Base-by-base conservation (phyloP, 1,140 invertebrate species). In the Cydia strobilella region DNA sequence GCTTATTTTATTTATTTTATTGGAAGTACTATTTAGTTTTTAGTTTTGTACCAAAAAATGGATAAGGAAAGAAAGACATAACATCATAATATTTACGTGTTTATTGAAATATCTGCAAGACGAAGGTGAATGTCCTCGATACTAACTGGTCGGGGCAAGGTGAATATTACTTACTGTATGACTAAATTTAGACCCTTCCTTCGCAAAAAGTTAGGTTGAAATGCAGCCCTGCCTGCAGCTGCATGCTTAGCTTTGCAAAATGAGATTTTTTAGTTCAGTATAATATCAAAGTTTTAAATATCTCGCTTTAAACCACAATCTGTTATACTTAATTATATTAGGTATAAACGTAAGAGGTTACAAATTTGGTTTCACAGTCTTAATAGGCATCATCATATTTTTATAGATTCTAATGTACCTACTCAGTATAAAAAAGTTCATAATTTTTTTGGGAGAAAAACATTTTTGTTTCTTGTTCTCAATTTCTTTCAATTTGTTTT, bases 181-280 rank as follows among this genome's bases (percentile, higher is more conserved):
- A 59, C 54, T 59, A 59, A 59, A 23, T 59, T 59, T 59, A 59
- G 54, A 59, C 20, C 9, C 3, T 59, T 59, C 54, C 54, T 59
- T 59, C 18, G 54, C 54, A 59, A 59, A 59, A 59, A 59, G 18
- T 18, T 54, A 54, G 51, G 51, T 59, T 59, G 54, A 59, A 59
- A 59, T n/a, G 7, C 20, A 23, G 54, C 20, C 20, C 54, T 59
- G 54, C 54, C 20, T 20, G 54, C 54, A 51, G 48, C 48, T 51
- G 48, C 48, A n/a, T 20, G 54, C 54, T 59, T 59, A 23, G 54
- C 54, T 23, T 23, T 23, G 54, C 20, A 20, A 23, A 59, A 10
- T 59, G 9, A 59, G 54, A 2, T 51, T 51, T 51, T 51, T 48
- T 4, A 39, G 7, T 39, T 39, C 9, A 48, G 15, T 45, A 15